Percentiles rank a stretch among this genome's conserved stretches.
These are phyloP conservation scores for Oryzias sinensis DNA, from an alignment of 2,797 vertebrate species.

Conservation along the genomic window DNA sequence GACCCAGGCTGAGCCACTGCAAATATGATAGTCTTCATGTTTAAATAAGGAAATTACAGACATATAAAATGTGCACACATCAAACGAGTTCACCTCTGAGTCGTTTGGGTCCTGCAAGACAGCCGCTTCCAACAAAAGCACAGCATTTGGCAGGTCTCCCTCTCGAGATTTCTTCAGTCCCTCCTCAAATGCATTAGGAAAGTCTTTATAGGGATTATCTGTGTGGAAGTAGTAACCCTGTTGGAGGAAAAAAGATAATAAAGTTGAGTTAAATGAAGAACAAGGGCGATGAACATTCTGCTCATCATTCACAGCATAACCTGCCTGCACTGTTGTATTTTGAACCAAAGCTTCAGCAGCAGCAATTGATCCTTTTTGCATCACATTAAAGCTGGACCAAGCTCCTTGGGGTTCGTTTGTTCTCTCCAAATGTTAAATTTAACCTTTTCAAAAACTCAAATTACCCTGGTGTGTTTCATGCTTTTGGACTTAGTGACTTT, in stretches of 20 bases:
- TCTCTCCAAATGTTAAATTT: constrained; percentile 74
- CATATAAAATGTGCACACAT: constrained; percentile 1
- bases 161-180: constrained; percentile 90
- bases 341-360: constrained; percentile 40
- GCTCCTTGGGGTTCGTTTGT: constrained; percentile 41
- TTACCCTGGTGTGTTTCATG: constrained; percentile 54
- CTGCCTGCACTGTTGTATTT: constrained; percentile 39
- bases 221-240: constrained; percentile 99
- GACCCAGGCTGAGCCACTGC: background rate
- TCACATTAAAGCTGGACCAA: constrained; percentile 51
- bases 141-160: constrained; percentile 92
- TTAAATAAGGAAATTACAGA: background rate
- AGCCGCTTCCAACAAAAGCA: constrained; percentile 92
- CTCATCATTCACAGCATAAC: constrained; percentile 27
- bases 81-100: constrained; percentile 84
- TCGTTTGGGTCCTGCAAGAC: constrained; percentile 95
- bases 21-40: constrained; percentile 9
- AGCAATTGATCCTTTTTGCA: constrained; percentile 61
- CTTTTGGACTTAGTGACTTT: constrained; percentile 48
- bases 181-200: constrained; percentile 94
- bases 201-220: constrained; percentile 97
- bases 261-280: constrained; percentile 10
- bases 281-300: constrained; percentile 46
- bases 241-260: constrained; percentile 41
- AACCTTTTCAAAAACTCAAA: constrained; percentile 61